Conservation (phyloP, 2,888 invertebrate genomes). For the Oscheius sp. region DNA sequence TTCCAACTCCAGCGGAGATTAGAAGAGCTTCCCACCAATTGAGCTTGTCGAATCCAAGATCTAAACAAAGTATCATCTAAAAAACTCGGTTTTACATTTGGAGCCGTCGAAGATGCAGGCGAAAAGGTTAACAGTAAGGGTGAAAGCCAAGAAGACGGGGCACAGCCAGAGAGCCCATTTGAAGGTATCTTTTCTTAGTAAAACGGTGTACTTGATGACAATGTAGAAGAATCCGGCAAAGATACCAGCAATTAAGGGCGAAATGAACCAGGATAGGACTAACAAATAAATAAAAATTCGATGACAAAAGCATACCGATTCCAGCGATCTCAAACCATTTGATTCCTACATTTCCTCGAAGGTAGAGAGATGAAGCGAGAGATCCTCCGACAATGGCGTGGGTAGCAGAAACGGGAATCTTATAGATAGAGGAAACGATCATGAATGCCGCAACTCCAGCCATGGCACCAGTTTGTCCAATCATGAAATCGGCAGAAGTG, state of each 20-base stretch:
- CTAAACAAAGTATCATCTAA: slow-evolving; percentile 29
- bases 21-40: slow-evolving; percentile 42
- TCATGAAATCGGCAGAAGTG: slow-evolving; percentile 56
- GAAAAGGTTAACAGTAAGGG: slow-evolving; percentile 91
- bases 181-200: slow-evolving; percentile 71
- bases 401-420: slow-evolving; percentile 89
- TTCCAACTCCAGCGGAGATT: slow-evolving; percentile 40
- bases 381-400: slow-evolving; percentile 56
- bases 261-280: slow-evolving; percentile 95
- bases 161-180: slow-evolving; percentile 44
- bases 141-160: slow-evolving; percentile 74
- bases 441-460: slow-evolving; percentile 54
- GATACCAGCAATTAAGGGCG: slow-evolving; percentile 88
- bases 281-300: too few species aligned
- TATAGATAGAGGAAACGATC: slow-evolving; percentile 80
- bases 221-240: slow-evolving; percentile 85
- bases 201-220: slow-evolving; percentile 83
- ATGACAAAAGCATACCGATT: slow-evolving; percentile 76
- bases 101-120: slow-evolving; percentile 89
- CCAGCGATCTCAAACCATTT: slow-evolving; percentile 84
- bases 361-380: slow-evolving; percentile 51
- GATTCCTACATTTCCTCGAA: slow-evolving; percentile 83
- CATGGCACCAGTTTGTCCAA: slow-evolving; percentile 48
- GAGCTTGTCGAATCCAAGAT: slow-evolving; percentile 53
- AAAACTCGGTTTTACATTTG: slow-evolving; percentile 43